Conservation (phyloP, 92 coral and sea anemone species). For the Metridium senile region DNA sequence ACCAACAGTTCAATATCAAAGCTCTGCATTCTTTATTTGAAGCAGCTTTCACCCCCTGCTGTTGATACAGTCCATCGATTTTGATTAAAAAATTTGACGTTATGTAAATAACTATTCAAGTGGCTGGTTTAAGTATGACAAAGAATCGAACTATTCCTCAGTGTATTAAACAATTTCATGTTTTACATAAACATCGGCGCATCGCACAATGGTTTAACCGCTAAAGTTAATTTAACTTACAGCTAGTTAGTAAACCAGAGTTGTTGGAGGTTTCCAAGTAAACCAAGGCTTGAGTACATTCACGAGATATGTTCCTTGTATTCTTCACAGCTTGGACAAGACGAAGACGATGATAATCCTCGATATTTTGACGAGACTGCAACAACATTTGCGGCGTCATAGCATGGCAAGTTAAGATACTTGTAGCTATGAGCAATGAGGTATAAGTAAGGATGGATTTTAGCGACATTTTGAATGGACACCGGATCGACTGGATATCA, state of each 20-base stretch:
- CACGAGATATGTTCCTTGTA: neutral
- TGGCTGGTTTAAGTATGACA: too few relatives aligned
- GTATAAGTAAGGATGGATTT: neutral
- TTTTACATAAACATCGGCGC: too few relatives aligned
- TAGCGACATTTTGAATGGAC: neutral
- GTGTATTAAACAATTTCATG: too few relatives aligned
- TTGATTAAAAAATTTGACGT: too few relatives aligned
- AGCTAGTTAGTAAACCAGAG: neutral
- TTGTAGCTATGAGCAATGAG: neutral
- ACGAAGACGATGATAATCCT: neutral
- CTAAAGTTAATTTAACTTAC: neutral
- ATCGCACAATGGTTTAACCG: too few relatives aligned
- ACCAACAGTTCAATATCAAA: too few relatives aligned
- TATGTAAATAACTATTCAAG: too few relatives aligned
- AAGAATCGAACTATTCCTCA: too few relatives aligned
- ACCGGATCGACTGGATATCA: too few relatives aligned
- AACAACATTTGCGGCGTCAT: conserved; percentile 1
- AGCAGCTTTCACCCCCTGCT: too few relatives aligned
- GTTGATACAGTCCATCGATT: too few relatives aligned
- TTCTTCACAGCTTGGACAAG: neutral
- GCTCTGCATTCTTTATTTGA: too few relatives aligned
- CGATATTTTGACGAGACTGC: neutral
- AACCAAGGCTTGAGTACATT: conserved; percentile 5
- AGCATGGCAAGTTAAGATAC: neutral
- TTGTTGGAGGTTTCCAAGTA: conserved; percentile 12